Percentiles rank a stretch among this genome's conserved stretches.
Evolutionary conservation across 2,113 vertebrate species (phyloP).

Genomic region (Perca fluviatilis): DNA sequence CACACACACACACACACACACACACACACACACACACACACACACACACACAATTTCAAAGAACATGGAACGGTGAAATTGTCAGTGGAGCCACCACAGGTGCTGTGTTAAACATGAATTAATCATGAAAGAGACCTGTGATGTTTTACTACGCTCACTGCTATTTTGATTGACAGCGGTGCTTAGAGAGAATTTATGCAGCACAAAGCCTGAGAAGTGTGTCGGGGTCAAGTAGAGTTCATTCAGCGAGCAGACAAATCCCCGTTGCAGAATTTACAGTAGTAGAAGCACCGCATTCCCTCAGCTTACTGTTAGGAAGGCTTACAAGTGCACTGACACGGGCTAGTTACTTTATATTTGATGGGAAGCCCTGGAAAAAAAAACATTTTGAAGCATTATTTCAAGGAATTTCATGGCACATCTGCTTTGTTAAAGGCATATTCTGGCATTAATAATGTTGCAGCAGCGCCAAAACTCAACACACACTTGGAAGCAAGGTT

Average conservation of each 20-base stretch:
- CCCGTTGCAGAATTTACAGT: conserved; percentile 45
- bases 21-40: background rate
- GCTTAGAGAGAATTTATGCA: conserved; percentile 72
- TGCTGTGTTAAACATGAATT: conserved; percentile 80
- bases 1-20: conserved; percentile 37
- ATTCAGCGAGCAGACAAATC: conserved; percentile 55
- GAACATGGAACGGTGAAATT: conserved; percentile 62
- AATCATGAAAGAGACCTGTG: conserved; percentile 81
- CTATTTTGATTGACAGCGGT: conserved; percentile 76
- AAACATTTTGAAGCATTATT: conserved; percentile 10
- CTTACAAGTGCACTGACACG: conserved; percentile 23
- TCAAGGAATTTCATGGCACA: conserved; percentile 5
- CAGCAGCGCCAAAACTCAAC: background rate
- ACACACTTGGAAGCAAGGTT: background rate
- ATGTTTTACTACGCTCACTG: conserved; percentile 74
- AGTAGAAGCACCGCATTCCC: conserved; percentile 22
- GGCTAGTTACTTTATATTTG: conserved; percentile 28
- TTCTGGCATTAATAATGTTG: background rate
- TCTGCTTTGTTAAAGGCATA: conserved; percentile 1
- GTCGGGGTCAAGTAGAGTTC: conserved; percentile 79
- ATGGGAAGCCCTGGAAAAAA: background rate
- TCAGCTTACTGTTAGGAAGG: conserved; percentile 11
- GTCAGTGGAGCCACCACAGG: conserved; percentile 77
- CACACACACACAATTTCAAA: conserved; percentile 61
- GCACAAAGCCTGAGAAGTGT: conserved; percentile 71